Evolutionary conservation across 2,888 invertebrate species (phyloP).

Genomic region (Anorthoa munda): DNA sequence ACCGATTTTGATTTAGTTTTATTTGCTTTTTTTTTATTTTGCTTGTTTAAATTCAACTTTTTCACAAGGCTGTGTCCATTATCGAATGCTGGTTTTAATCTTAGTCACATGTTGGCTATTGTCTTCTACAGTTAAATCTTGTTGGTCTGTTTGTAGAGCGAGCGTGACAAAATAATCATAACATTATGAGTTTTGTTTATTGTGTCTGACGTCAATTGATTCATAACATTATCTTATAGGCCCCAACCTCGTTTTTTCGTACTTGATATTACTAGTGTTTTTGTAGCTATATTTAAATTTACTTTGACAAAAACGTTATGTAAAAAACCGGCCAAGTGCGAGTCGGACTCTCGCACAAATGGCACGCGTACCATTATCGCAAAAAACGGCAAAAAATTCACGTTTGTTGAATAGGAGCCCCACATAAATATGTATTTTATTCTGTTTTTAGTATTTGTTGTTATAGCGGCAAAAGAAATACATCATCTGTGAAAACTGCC

Average conservation of each 20-base stretch:
- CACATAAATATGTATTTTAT: too few relatives aligned
- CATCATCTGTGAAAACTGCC: too few relatives aligned
- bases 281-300: neutral
- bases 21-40: too few relatives aligned
- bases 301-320: neutral
- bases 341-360: too few relatives aligned
- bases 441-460: too few relatives aligned
- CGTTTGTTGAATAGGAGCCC: too few relatives aligned
- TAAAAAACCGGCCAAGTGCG: too few relatives aligned
- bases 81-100: neutral
- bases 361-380: too few relatives aligned
- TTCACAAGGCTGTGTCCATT: neutral
- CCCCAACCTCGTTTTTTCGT: neutral
- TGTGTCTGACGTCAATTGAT: conserved; percentile 41
- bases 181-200: conserved; percentile 15
- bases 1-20: too few relatives aligned
- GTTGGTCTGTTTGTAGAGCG: conserved; percentile 7
- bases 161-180: conserved; percentile 13
- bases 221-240: conserved; percentile 11
- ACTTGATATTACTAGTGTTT: neutral
- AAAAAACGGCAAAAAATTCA: too few relatives aligned
- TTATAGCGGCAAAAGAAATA: too few relatives aligned
- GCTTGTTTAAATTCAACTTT: too few relatives aligned
- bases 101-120: neutral
- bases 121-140: neutral